phyloP scores from a whole-genome alignment of 2,113 vertebrate species.

The Entelurus aequoreus region DNA sequence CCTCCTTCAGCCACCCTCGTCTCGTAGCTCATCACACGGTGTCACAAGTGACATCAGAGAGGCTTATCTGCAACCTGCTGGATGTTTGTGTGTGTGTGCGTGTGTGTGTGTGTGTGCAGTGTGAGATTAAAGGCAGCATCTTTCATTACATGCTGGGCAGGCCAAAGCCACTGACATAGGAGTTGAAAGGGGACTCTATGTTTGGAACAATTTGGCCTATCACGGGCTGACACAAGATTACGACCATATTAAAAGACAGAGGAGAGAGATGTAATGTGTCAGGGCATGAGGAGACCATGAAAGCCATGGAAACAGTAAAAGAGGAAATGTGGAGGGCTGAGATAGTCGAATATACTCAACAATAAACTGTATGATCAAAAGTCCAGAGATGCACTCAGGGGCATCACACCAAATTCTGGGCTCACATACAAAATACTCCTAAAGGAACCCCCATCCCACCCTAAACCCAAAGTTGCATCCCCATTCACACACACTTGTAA shows the following conservation, averaged over 20 bases:
- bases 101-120: constrained; percentile 9
- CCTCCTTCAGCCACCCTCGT: constrained; percentile 33
- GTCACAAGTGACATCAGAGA: constrained; percentile 64
- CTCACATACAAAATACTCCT: no score
- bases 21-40: constrained; percentile 53
- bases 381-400: no score
- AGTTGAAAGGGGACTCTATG: constrained; percentile 53
- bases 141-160: constrained; percentile 34
- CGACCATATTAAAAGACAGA: constrained; percentile 28
- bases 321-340: no score
- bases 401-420: no score
- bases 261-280: not conserved
- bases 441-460: no score
- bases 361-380: no score
- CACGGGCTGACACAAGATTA: constrained; percentile 53
- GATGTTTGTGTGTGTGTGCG: constrained; percentile 28
- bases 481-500: no score
- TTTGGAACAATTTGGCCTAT: constrained; percentile 53
- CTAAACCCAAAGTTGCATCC: no score
- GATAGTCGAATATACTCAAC: no score
- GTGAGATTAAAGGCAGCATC: constrained; percentile 23
- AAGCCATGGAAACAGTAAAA: not conserved
- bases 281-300: no score
- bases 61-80: constrained; percentile 71
- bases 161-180: constrained; percentile 33